These are phyloP conservation scores for Sarcophaga carnaria DNA, from an alignment of 2,888 invertebrate genomes.

Conservation along the genomic window DNA sequence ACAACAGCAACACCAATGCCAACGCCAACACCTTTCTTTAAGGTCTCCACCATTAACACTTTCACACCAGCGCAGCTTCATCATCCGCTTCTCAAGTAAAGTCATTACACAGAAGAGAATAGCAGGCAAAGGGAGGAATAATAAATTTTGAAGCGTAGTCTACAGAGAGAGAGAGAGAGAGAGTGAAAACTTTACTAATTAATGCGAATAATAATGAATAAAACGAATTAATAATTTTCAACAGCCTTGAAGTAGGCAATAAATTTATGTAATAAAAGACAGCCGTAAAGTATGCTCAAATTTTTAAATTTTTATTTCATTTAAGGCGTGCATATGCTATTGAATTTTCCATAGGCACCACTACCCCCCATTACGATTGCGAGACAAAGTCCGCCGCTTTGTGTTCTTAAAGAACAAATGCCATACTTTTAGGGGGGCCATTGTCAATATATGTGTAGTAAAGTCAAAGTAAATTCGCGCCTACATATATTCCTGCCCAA, in stretches of 20 bases:
- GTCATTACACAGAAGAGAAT: neutral
- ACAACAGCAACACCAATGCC: neutral
- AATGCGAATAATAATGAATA: neutral
- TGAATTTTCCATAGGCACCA: too few relatives aligned
- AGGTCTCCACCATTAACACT: conserved; percentile 49
- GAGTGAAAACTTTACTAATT: neutral
- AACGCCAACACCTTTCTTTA: conserved; percentile 33
- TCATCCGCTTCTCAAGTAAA: neutral
- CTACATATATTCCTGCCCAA: too few relatives aligned
- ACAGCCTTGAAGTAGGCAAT: neutral
- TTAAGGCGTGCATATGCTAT: too few relatives aligned
- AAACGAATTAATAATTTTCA: neutral
- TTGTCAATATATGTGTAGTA: too few relatives aligned
- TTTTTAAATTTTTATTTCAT: neutral
- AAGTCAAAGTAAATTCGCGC: too few relatives aligned
- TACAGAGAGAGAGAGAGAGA: too few relatives aligned
- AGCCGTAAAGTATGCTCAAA: neutral
- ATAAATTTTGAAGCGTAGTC: neutral
- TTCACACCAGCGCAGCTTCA: conserved; percentile 12
- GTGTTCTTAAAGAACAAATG: too few relatives aligned
- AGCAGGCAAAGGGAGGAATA: neutral
- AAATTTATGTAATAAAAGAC: neutral
- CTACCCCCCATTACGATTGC: too few relatives aligned
- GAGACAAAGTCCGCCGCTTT: too few relatives aligned
- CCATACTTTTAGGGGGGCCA: too few relatives aligned